Evolutionary conservation across 1,140 invertebrate species (phyloP).

Genomic region (Trialeurodes vaporariorum): DNA sequence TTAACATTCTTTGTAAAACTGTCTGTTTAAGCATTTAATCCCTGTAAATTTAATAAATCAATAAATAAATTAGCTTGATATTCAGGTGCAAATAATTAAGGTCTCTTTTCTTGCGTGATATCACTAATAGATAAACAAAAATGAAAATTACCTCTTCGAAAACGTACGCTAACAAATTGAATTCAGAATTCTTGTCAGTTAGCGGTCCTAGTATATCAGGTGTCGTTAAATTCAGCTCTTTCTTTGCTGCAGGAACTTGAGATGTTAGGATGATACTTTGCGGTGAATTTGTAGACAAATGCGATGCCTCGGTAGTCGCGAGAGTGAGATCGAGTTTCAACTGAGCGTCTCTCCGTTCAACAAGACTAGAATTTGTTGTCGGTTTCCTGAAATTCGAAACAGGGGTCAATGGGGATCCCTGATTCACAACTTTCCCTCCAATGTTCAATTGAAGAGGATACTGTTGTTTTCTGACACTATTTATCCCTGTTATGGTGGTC

Average conservation of each 20-base stretch:
- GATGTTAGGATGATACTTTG: neutral
- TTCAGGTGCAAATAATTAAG: too few species aligned
- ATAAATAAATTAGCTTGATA: too few species aligned
- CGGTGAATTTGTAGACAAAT: neutral
- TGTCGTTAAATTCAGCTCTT: slow-evolving; percentile 3
- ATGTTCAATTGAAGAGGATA: neutral
- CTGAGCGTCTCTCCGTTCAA: neutral
- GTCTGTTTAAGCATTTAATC: too few species aligned
- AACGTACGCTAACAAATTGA: slow-evolving; percentile 19
- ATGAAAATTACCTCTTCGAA: slow-evolving; percentile 16
- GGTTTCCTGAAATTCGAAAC: neutral
- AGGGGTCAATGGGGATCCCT: neutral
- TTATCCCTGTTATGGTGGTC: neutral
- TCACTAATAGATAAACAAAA: too few species aligned
- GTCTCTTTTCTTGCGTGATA: too few species aligned
- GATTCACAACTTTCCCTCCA: neutral
- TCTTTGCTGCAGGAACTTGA: neutral
- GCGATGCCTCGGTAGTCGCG: too few species aligned
- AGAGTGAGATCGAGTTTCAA: neutral
- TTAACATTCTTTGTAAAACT: too few species aligned
- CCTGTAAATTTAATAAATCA: too few species aligned
- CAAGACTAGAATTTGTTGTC: neutral
- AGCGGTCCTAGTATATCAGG: slow-evolving; percentile 15
- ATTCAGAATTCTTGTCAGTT: slow-evolving; percentile 17
- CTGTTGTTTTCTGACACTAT: neutral